Conservation (phyloP, 2,888 invertebrate genomes). For the Shargacucullia verbasci region DNA sequence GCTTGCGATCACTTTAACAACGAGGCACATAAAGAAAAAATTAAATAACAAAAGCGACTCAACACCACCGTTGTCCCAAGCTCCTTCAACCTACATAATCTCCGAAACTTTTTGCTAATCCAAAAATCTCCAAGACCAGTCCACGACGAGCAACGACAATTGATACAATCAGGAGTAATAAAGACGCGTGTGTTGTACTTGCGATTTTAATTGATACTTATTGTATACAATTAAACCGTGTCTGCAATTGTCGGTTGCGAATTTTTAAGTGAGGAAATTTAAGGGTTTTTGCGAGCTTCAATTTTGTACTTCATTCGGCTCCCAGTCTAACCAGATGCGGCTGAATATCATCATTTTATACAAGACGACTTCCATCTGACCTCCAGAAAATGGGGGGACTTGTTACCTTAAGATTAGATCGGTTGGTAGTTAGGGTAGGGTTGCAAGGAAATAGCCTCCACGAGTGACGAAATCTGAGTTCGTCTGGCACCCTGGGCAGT, state of each 20-base stretch:
- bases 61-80: not conserved
- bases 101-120: slow-evolving; percentile 18
- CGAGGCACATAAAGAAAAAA: too few species aligned
- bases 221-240: slow-evolving; percentile 72
- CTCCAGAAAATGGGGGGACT: too few species aligned
- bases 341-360: too few species aligned
- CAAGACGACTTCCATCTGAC: too few species aligned
- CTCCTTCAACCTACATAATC: not conserved
- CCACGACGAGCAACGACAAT: slow-evolving; percentile 57
- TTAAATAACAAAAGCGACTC: not conserved
- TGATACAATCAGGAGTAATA: slow-evolving; percentile 69
- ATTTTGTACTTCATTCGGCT: too few species aligned
- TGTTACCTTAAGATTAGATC: too few species aligned
- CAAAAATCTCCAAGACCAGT: slow-evolving; percentile 26
- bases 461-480: too few species aligned
- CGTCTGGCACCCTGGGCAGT: too few species aligned
- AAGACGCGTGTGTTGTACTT: slow-evolving; percentile 52
- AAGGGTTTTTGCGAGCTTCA: slow-evolving; percentile 3
- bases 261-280: slow-evolving; percentile 24
- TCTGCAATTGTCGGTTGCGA: slow-evolving; percentile 33
- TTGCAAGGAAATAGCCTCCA: too few species aligned
- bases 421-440: too few species aligned
- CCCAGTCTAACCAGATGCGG: too few species aligned
- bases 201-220: slow-evolving; percentile 77
- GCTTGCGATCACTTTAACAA: too few species aligned